These are phyloP conservation scores for Lasioglossum morio DNA, from an alignment of 2,888 invertebrate species.

Conservation along the genomic window DNA sequence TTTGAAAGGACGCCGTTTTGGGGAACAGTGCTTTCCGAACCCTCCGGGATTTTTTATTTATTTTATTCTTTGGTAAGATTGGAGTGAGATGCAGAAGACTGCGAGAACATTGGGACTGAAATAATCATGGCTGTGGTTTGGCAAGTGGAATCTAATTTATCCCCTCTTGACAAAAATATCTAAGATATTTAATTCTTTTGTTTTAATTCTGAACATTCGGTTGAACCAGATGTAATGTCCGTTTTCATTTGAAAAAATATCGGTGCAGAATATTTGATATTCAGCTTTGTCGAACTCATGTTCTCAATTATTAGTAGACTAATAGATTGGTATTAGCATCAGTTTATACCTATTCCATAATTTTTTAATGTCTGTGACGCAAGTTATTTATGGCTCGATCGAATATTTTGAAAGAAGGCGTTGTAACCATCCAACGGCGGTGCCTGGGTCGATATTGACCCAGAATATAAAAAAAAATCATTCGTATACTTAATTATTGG, in stretches of 20 bases:
- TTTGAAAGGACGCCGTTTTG: not conserved
- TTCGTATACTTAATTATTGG: not conserved
- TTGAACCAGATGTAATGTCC: not conserved
- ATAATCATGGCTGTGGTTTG: not conserved
- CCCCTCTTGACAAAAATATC: not conserved
- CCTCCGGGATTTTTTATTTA: not conserved
- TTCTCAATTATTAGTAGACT: not conserved
- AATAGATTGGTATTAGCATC: not conserved
- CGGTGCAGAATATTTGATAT: not conserved
- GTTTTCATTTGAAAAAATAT: not conserved
- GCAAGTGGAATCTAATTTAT: not conserved
- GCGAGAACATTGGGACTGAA: not conserved
- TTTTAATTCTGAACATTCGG: not conserved
- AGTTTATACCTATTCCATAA: not conserved
- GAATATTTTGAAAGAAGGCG: not conserved
- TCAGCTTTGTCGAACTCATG: not conserved
- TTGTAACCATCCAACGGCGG: not conserved
- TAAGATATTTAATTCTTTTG: not conserved
- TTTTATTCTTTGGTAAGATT: not conserved
- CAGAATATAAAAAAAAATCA: not conserved
- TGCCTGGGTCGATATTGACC: not conserved
- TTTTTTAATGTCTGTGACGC: not conserved
- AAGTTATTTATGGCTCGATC: too few species aligned
- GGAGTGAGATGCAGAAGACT: not conserved
- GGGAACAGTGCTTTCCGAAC: not conserved